A percentile compares a stretch with the other conserved stretches of the same genome.
These are phyloP conservation scores for Diglossa cyanea DNA, from an alignment of 2,797 vertebrate species.

Conservation along the genomic window DNA sequence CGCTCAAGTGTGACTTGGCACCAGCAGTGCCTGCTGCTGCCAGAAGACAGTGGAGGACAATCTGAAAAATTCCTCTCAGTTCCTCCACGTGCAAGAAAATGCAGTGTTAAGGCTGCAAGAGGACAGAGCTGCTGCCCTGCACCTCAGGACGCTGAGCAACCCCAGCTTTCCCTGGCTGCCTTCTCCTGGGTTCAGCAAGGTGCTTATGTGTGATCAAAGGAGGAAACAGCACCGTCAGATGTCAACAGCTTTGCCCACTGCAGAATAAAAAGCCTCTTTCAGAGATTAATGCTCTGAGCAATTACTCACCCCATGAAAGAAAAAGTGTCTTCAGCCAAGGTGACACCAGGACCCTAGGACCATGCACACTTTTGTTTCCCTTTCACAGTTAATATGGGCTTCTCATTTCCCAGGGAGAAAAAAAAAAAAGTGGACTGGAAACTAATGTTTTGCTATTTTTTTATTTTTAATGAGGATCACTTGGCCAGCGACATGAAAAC, in stretches of 20 bases:
- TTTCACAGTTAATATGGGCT: not conserved
- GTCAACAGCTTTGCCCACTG: not conserved
- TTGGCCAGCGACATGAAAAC: slow-evolving; percentile 1
- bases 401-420: not conserved
- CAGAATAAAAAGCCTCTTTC: slow-evolving; percentile 48
- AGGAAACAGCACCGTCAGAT: not conserved
- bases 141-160: not conserved
- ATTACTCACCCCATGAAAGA: slow-evolving; percentile 27
- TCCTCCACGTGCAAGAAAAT: not conserved
- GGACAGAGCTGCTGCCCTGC: not conserved
- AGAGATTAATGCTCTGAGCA: slow-evolving; percentile 35
- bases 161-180: not conserved
- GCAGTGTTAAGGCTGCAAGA: not conserved
- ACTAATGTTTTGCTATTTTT: not conserved
- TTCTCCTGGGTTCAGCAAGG: not conserved
- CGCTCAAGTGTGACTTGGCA: not conserved
- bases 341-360: slow-evolving; percentile 48
- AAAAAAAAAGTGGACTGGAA: slow-evolving; percentile 6
- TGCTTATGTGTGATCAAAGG: not conserved
- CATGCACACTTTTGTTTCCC: not conserved
- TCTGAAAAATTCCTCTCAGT: not conserved
- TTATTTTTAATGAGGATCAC: not conserved
- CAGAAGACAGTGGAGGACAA: not conserved
- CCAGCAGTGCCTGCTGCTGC: not conserved
- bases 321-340: slow-evolving; percentile 47